Base-by-base conservation (phyloP, 2,797 vertebrate genomes). In the Chaenodraco wilsoni region DNA sequence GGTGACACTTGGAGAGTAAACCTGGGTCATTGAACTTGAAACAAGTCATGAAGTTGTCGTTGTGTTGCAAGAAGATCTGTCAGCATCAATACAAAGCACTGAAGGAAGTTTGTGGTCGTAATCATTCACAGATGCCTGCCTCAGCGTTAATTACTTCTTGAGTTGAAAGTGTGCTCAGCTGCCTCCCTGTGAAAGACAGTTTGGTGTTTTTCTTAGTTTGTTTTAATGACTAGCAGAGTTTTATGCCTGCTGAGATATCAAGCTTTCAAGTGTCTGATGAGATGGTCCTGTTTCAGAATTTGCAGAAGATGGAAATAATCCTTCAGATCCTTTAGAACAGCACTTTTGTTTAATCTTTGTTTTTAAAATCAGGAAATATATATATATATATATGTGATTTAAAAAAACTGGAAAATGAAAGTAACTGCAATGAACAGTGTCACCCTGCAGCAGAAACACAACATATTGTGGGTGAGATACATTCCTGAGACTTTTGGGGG, bases 121-220 rank as follows among this genome's bases (percentile, higher is more conserved):
- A 87, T 88, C 79, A 59, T 83, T 83, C 19, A 17, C 80, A 67
- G 62, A 82, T 51, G 59, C 69, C 72, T 79, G 72, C 65, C 63
- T 68, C 70, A 55, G 61, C 31, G 43, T 83, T 89, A 89, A 89
- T 91, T 87, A 81, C 78, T 60, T 87, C 82, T 86, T 77, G 73
- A 88, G 80, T 86, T 87, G 51, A 89, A 89, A 84, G 80, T 74
- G 82, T 75, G 50, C 61, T 71, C 65, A 65, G 65, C 58, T 27
- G 37, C 72, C 79, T 86, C 74, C 49, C 14, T 40, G 67, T 74
- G 55, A 86, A 72, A 81, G 83, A 89, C 72, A 43, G 49, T 81
- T 72, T 62, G 31, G 33, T 74, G 58, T 69, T 79, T 84, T 78
- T 62, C 63, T 80, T 65, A 50, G 69, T 87, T 86, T 76, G 27